Percentiles rank a stretch among this genome's conserved stretches.
These are phyloP conservation scores for Cebus imitator DNA, from an alignment of 2,113 vertebrate species.

Conservation along the genomic window DNA sequence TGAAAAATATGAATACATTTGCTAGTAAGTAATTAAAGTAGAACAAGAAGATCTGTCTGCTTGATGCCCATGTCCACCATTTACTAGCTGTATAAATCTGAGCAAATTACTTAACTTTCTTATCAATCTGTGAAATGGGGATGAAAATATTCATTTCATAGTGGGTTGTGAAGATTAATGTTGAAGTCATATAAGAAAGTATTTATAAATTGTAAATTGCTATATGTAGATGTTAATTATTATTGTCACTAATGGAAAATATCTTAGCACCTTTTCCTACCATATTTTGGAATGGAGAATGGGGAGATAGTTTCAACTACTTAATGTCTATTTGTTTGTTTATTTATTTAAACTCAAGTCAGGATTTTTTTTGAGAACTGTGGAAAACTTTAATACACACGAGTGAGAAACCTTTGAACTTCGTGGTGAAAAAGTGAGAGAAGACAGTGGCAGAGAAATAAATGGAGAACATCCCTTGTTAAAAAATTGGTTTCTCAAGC, in stretches of 20 bases:
- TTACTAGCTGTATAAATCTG: not conserved
- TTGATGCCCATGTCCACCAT: not conserved
- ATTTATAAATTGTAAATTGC: not conserved
- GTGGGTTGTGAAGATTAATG: not conserved
- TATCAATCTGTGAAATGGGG: not conserved
- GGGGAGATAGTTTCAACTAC: not conserved
- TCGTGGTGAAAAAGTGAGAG: not conserved
- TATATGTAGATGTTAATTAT: not conserved
- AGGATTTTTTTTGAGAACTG: not conserved
- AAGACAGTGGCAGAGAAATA: not conserved
- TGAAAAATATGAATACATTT: not conserved
- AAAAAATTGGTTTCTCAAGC: not conserved
- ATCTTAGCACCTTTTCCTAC: not conserved
- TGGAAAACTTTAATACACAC: not conserved
- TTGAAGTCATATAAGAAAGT: not conserved
- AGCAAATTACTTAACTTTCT: not conserved
- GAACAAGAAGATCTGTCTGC: not conserved
- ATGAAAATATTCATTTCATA: not conserved
- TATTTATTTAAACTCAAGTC: not conserved
- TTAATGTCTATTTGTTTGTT: not conserved
- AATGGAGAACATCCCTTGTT: not conserved
- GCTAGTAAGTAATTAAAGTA: not conserved
- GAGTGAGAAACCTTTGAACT: not conserved
- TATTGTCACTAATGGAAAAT: not conserved
- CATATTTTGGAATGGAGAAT: not conserved